Evolutionary conservation across 1,140 invertebrate genomes (phyloP), one percentile per base, ranked within the genome.

Genomic region (Aphidius gifuensis): DNA sequence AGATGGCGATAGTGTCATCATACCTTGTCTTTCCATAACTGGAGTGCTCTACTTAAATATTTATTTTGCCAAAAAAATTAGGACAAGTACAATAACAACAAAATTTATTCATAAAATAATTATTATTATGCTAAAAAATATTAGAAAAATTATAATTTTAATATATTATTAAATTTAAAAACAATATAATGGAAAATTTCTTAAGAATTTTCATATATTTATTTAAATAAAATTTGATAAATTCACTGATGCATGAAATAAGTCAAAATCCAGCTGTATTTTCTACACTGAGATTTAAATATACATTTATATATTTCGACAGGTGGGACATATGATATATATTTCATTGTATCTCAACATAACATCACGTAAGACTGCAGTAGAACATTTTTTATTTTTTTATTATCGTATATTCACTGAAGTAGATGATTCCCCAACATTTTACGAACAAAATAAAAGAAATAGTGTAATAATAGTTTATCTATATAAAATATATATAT

Each of bases 1-100:
- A 81, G 79, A 80, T 81, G 79, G 78, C 74, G 74, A 69, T 71
- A 80, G 63, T 60, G 50, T 42, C 62, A 62, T 63, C 60, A 38
- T 21, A 11, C 47, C 16, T 9, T 9, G 60, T 11, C 58, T 48
- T 8, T 21, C 54, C 7, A 23, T 45, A 9, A 45, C 23, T 16
- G 54, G 7, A 38, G 40, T 56, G 6, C 45, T 56, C 42, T 56
- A 56, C 48, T 49, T 7, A 49, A n/a, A 3, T 32, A 32, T 32
- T 32, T 32, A 32, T 32, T 32, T 32, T 49, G 6, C 7, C 4
- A 7, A n/a, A 49, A 49, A n/a, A 23, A 49, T 23, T 49, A 49
- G 23, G 23, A 49, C 7, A 49, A 9, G 6, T 49, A 9, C 16
- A 16, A 16, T 0, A 16, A 16, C 1, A 16, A 16, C 16, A 2